Evolutionary conservation across 2,888 invertebrate genomes (phyloP).

Genomic region (Eudasyphora cyanicolor): DNA sequence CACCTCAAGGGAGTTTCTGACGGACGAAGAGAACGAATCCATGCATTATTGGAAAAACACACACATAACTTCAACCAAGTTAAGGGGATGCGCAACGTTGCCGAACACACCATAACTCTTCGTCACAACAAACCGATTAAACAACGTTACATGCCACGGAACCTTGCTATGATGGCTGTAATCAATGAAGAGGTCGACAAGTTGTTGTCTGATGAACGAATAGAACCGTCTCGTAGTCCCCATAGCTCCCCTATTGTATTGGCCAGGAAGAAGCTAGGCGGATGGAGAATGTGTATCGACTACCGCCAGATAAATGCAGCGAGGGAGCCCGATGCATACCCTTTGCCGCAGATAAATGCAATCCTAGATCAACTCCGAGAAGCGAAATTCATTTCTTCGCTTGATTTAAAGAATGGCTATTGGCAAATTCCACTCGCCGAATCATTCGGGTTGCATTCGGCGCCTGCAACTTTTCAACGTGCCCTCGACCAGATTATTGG

Average conservation of each 20-base stretch:
- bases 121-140: slow-evolving; percentile 32
- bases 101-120: neutral
- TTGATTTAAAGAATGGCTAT: neutral
- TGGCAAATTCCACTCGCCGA: too few relatives aligned
- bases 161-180: slow-evolving; percentile 4
- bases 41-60: neutral
- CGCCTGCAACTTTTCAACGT: slow-evolving; percentile 36
- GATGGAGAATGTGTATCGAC: too few relatives aligned
- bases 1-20: neutral
- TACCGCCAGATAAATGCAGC: neutral
- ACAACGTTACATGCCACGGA: slow-evolving; percentile 32
- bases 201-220: neutral
- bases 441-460: slow-evolving; percentile 36
- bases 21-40: neutral
- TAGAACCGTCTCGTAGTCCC: neutral
- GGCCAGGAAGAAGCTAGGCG: neutral
- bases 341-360: too few relatives aligned
- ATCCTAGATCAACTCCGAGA: slow-evolving; percentile 8
- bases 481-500: slow-evolving; percentile 30
- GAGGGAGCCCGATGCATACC: neutral
- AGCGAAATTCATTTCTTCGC: neutral
- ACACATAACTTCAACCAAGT: neutral
- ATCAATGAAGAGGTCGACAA: neutral
- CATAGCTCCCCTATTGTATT: slow-evolving; percentile 16
- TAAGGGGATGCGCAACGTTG: neutral